Evolutionary conservation across 1,140 invertebrate genomes (phyloP).

Genomic region (Diorhabda carinulata): DNA sequence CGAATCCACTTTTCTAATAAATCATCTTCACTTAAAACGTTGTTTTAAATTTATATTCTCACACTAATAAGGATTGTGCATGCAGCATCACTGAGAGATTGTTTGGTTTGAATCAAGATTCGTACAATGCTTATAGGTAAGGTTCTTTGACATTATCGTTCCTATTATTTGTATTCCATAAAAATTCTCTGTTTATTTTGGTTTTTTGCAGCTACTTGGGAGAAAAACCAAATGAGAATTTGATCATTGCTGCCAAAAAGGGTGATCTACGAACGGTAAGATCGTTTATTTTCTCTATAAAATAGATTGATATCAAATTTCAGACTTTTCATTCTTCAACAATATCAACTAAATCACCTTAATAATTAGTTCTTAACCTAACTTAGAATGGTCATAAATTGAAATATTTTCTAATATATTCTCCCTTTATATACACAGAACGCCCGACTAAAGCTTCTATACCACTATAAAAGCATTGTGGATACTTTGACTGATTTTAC

Average conservation of each 20-base stretch:
- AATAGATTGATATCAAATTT: background rate
- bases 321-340: background rate
- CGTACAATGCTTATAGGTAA: slow-evolving; percentile 67
- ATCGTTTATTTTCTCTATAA: slow-evolving; percentile 1
- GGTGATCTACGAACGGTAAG: slow-evolving; percentile 68
- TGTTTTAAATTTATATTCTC: slow-evolving; percentile 19
- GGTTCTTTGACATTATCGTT: slow-evolving; percentile 27
- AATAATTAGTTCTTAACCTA: background rate
- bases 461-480: no score
- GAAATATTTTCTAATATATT: no score
- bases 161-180: background rate
- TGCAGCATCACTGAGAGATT: slow-evolving; percentile 71
- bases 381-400: background rate
- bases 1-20: background rate
- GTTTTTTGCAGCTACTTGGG: slow-evolving; percentile 57
- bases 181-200: slow-evolving; percentile 18
- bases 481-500: no score
- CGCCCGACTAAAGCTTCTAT: no score
- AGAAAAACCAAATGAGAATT: slow-evolving; percentile 73
- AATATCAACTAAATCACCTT: background rate
- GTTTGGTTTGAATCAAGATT: slow-evolving; percentile 69
- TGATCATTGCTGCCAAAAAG: slow-evolving; percentile 76
- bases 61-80: slow-evolving; percentile 48
- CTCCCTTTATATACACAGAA: no score
- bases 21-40: slow-evolving; percentile 12